Base-by-base conservation (phyloP, 2,888 invertebrate genomes). In the Latrodectus elegans region DNA sequence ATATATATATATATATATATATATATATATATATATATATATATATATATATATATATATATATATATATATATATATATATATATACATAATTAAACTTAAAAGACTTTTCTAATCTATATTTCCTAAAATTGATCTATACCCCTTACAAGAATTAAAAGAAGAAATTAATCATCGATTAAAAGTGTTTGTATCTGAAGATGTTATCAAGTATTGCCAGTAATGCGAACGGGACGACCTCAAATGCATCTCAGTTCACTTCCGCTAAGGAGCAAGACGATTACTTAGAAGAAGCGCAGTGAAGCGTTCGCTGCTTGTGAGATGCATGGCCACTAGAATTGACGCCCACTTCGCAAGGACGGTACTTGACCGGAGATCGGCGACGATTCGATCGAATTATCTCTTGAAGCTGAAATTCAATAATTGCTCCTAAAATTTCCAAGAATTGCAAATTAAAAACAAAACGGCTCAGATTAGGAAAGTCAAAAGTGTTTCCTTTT, bases 141-240 rank as follows among this genome's bases (percentile, higher is more conserved):
- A n/a, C n/a, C 26, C 0, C 68, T 76, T 74, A n/a, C 55, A 74
- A 74, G 52, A 65, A 65, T 26, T 15, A 53, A 68, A 26, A 72
- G 26, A 49, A 26, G 55, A 15, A 14, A 17, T 64, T 64, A 60
- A 9, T 38, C 17, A 22, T 8, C 51, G 64, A 60, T 72, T 26
- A 67, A 73, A 67, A 73, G 65, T 8, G 12, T 38, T 17, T 14
- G 49, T 80, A 86, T 86, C 86, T 10, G 15, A 15, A 38, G 26
- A 14, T 52, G 52, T 71, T 26, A 86, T 80, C 75, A 17, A 22
- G 70, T 70, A 52, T 38, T 72, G 51, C 12, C 17, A 15, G 55
- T 52, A 86, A 71, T 86, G 86, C 86, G 86, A 86, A 86, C 68
- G 86, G 70, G 26, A 26, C 80, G 86, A 86, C 86, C 86, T 86